phyloP scores from a whole-genome alignment of 1,140 invertebrate species.

The Procambarus virginalis region DNA sequence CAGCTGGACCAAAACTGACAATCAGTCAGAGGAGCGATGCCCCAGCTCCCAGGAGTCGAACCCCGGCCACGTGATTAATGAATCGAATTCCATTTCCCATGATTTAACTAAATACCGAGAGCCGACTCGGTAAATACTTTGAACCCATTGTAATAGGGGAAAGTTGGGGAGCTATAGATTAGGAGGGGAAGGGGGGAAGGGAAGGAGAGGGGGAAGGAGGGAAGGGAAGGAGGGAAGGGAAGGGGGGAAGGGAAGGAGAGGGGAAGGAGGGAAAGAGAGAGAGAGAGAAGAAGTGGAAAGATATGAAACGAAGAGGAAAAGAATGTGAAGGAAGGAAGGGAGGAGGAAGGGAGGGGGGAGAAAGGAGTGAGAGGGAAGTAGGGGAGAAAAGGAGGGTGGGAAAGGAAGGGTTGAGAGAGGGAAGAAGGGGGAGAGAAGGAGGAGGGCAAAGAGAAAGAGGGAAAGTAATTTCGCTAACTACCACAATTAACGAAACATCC shows the following conservation, averaged over 20 bases:
- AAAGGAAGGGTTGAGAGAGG: neutral
- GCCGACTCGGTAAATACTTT: constrained; percentile 13
- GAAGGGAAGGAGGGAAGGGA: no score
- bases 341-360: neutral
- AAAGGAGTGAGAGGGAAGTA: neutral
- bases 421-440: neutral
- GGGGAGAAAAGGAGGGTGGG: neutral
- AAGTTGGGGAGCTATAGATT: neutral
- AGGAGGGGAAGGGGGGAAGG: no score
- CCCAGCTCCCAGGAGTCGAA: neutral
- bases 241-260: no score
- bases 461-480: neutral
- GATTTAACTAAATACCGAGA: constrained; percentile 15
- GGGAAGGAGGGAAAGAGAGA: no score
- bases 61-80: neutral
- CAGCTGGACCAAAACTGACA: no score
- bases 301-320: neutral
- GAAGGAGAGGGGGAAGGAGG: no score
- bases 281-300: no score
- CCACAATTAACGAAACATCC: constrained; percentile 10
- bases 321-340: no score
- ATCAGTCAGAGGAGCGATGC: neutral
- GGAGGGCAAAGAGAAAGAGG: no score
- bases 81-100: constrained; percentile 5
- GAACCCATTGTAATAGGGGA: constrained; percentile 9